Evolutionary conservation across 2,888 invertebrate species (phyloP).

Genomic region (Drosophila maculinotata): DNA sequence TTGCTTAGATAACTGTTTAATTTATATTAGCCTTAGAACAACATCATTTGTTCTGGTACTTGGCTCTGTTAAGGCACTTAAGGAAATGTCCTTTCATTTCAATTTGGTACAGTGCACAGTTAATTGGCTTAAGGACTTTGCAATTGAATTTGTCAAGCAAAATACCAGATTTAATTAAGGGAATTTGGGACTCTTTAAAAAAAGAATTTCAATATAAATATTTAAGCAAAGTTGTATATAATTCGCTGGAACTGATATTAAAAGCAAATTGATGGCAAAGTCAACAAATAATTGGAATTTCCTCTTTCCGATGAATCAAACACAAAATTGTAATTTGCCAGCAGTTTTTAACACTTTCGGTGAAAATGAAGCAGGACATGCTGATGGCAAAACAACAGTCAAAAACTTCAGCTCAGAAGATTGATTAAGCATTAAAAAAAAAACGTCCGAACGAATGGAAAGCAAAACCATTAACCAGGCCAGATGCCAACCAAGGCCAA

Average conservation of each 20-base stretch:
- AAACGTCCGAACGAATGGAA: slow-evolving; percentile 33
- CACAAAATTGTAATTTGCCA: slow-evolving; percentile 49
- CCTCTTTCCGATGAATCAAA: slow-evolving; percentile 7
- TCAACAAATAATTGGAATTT: slow-evolving; percentile 8
- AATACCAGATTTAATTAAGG: slow-evolving; percentile 30
- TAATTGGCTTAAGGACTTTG: slow-evolving; percentile 27
- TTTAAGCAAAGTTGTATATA: slow-evolving; percentile 6
- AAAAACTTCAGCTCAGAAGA: slow-evolving; percentile 54
- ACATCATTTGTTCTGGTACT: slow-evolving; percentile 11
- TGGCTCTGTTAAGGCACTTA: slow-evolving; percentile 1
- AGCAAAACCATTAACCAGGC: slow-evolving; percentile 17
- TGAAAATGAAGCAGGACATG: slow-evolving; percentile 8
- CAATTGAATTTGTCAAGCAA: slow-evolving; percentile 54
- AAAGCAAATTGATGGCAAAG: slow-evolving; percentile 14
- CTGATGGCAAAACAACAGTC: slow-evolving; percentile 36
- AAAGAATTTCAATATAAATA: slow-evolving; percentile 8
- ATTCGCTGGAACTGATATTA: slow-evolving; percentile 5
- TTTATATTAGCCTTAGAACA: slow-evolving; percentile 9
- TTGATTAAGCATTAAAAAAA: slow-evolving; percentile 56
- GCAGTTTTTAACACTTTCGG: slow-evolving; percentile 57
- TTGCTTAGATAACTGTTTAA: slow-evolving; percentile 12
- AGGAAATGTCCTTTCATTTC: slow-evolving; percentile 20
- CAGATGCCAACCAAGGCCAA: slow-evolving; percentile 44
- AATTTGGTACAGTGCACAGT: slow-evolving; percentile 23
- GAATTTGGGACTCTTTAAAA: slow-evolving; percentile 14